Evolutionary conservation across 1,140 invertebrate species (phyloP).

Genomic region (Pachyrhynchus sulphureomaculatus): DNA sequence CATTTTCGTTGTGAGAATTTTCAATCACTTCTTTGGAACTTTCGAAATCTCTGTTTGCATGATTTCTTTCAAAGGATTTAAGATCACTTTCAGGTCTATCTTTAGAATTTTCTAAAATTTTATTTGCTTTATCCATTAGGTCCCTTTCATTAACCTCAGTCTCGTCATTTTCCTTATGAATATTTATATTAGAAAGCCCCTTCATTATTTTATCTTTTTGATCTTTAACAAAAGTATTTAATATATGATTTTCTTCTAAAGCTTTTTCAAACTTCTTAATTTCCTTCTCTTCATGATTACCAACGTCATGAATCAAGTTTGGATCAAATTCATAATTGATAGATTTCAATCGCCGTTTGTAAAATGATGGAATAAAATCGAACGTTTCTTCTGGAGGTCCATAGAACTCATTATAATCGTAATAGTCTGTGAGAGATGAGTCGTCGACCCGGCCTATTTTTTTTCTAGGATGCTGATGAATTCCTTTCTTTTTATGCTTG

Average conservation of each 20-base stretch:
- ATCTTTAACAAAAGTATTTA: no score
- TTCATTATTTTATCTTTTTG: no score
- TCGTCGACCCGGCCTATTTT: background rate
- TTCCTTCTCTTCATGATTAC: background rate
- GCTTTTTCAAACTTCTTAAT: background rate
- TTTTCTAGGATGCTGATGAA: conserved; percentile 2
- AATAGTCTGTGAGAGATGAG: background rate
- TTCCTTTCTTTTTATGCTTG: conserved; percentile 11
- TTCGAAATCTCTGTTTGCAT: no score
- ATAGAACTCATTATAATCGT: background rate
- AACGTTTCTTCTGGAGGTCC: background rate
- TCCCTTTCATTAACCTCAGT: no score
- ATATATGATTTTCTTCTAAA: background rate
- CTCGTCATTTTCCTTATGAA: no score
- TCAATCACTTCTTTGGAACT: no score
- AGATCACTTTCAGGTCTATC: no score
- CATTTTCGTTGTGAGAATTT: no score
- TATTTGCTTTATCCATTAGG: no score
- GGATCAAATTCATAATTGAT: conserved; percentile 23
- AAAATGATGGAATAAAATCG: conserved; percentile 19
- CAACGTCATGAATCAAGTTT: conserved; percentile 6
- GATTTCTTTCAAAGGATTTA: no score
- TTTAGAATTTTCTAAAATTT: no score
- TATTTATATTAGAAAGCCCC: no score
- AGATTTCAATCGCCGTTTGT: conserved; percentile 18